These are phyloP conservation scores for Lasius platythorax DNA, from an alignment of 2,888 invertebrate genomes.

Conservation along the genomic window DNA sequence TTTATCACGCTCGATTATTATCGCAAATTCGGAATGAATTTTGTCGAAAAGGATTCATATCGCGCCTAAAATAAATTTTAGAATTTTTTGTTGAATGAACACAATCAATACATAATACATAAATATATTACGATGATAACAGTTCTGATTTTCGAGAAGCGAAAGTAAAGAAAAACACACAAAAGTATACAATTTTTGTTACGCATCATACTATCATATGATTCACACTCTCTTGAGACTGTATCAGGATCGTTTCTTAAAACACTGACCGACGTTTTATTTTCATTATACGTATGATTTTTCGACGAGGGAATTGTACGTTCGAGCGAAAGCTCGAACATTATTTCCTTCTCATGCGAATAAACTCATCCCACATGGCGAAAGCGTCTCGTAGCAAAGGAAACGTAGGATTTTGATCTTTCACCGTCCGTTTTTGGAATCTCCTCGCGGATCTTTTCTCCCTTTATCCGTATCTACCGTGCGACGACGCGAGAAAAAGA, in stretches of 20 bases:
- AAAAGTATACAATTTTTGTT: conserved; percentile 19
- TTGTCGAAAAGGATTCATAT: not conserved
- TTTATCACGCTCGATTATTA: not conserved
- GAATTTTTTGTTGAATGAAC: not conserved
- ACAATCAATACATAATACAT: not conserved
- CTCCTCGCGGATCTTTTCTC: conserved; percentile 13
- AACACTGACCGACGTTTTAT: conserved; percentile 18
- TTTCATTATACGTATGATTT: conserved; percentile 17
- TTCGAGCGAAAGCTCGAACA: conserved; percentile 10
- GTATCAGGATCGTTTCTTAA: not conserved
- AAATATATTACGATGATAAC: not conserved
- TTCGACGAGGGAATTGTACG: conserved; percentile 9
- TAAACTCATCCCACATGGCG: not conserved
- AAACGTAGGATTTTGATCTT: conserved; percentile 48
- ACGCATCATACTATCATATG: not conserved
- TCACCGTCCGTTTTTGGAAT: conserved; percentile 33
- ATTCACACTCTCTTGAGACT: not conserved
- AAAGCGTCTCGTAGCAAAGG: conserved; percentile 13
- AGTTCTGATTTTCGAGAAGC: not conserved
- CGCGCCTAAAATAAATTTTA: not conserved
- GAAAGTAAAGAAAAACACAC: not conserved
- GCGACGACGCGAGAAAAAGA: conserved; percentile 41
- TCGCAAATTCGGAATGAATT: conserved; percentile 4
- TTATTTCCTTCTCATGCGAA: conserved; percentile 9
- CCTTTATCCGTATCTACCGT: conserved; percentile 23